Evolutionary conservation across 2,113 vertebrate species (phyloP).

Genomic region (Empidonax traillii): DNA sequence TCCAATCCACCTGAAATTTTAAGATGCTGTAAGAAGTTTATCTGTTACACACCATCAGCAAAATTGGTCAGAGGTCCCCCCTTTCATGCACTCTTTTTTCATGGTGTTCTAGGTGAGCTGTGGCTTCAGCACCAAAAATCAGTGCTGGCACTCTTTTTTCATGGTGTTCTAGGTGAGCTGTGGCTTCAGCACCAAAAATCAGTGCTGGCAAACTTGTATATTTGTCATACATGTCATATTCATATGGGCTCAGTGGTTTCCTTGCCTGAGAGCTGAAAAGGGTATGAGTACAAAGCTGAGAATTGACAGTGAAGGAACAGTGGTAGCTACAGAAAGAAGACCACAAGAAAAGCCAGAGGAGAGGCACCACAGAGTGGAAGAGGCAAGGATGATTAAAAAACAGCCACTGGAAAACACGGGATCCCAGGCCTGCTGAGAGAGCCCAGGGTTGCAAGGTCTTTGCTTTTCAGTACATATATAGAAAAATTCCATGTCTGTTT

Average conservation of each 20-base stretch:
- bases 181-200: background rate
- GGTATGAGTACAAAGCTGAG: background rate
- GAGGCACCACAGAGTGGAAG: background rate
- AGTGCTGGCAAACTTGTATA: background rate
- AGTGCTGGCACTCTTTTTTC: background rate
- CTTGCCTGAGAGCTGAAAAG: background rate
- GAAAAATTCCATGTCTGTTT: background rate
- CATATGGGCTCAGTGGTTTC: background rate
- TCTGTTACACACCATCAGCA: rapidly evolving
- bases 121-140: background rate
- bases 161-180: background rate
- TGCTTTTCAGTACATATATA: background rate
- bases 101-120: background rate
- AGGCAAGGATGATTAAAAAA: background rate
- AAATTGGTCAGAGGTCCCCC: background rate
- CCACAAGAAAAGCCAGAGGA: background rate
- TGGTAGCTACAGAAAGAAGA: background rate
- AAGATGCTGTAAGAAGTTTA: background rate
- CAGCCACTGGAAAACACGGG: background rate
- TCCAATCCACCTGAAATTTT: background rate
- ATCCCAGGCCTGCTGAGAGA: background rate
- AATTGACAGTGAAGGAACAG: background rate
- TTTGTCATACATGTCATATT: background rate
- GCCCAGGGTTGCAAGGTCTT: background rate
- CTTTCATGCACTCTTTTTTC: background rate